Conservation (phyloP, 2,797 vertebrate genomes). For the Champsocephalus esox region DNA sequence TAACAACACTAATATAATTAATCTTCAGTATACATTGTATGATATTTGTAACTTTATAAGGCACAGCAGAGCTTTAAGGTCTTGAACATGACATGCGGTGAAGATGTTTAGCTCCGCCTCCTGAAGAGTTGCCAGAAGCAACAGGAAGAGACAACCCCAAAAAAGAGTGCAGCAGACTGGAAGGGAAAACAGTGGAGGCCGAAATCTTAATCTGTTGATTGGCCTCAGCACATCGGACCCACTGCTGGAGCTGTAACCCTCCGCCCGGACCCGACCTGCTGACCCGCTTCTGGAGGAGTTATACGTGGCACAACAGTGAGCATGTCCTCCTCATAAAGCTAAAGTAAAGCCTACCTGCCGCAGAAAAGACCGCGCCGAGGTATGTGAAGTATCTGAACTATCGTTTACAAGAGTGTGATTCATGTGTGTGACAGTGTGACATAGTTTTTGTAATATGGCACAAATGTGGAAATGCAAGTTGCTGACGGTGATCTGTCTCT, state of each 20-base stretch:
- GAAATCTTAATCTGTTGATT: conserved; percentile 21
- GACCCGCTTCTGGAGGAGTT: conserved; percentile 42
- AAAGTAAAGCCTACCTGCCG: conserved; percentile 45
- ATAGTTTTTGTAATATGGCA: conserved; percentile 29
- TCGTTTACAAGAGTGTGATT: background rate
- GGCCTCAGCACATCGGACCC: conserved; percentile 27
- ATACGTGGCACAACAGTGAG: conserved; percentile 67
- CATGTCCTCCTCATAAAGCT: conserved; percentile 61
- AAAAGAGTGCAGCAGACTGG: conserved; percentile 42
- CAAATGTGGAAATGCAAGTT: conserved; percentile 37
- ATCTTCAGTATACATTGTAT: background rate
- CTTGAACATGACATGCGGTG: conserved; percentile 8
- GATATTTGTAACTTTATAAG: background rate
- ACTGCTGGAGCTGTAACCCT: background rate
- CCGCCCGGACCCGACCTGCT: conserved; percentile 1
- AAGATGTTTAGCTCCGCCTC: conserved; percentile 63
- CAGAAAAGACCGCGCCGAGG: conserved; percentile 46
- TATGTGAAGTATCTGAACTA: conserved; percentile 35
- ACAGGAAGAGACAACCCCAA: conserved; percentile 72
- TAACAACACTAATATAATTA: background rate
- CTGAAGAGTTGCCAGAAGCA: conserved; percentile 60
- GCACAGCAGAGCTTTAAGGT: background rate
- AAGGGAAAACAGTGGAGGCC: conserved; percentile 45
- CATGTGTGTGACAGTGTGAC: conserved; percentile 3
- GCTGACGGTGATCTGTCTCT: conserved; percentile 36